phyloP scores from a whole-genome alignment of 30 jellyfish, hydroid and myxozoan species.

The Haliclystus octoradiatus region DNA sequence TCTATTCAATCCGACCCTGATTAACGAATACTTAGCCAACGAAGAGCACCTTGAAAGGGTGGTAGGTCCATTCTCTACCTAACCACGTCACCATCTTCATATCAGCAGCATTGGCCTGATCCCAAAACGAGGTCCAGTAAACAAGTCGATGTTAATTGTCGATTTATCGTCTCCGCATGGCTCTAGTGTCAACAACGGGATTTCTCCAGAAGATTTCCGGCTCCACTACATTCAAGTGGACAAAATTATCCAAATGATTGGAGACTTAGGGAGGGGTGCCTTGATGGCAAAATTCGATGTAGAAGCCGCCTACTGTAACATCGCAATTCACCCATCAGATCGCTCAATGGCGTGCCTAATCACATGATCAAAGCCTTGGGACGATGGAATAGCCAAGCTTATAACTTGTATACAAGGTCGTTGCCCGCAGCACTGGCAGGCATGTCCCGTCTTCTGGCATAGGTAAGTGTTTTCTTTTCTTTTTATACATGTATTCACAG shows the following conservation, averaged over 20 bases:
- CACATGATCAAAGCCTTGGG: not conserved
- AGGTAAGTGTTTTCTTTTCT: not conserved
- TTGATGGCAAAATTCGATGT: too few species aligned
- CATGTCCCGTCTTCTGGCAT: not conserved
- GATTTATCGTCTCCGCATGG: slow-evolving; percentile 47
- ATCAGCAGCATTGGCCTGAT: slow-evolving; percentile 65
- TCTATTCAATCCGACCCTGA: too few species aligned
- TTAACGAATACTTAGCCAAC: too few species aligned
- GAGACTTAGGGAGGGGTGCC: too few species aligned
- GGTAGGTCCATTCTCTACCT: too few species aligned
- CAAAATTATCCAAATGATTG: too few species aligned
- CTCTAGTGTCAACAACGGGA: slow-evolving; percentile 20
- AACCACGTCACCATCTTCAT: too few species aligned
- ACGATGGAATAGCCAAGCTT: not conserved
- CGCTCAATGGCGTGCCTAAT: not conserved
- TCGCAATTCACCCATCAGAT: too few species aligned
- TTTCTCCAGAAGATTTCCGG: slow-evolving; percentile 10
- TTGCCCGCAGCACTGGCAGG: not conserved
- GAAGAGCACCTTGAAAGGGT: too few species aligned
- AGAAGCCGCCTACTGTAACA: too few species aligned
- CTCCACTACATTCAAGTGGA: slow-evolving; percentile 17
- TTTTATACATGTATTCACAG: not conserved
- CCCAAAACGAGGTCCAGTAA: slow-evolving; percentile 44
- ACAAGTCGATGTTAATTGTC: slow-evolving; percentile 43
- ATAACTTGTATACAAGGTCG: not conserved